phyloP scores from a whole-genome alignment of 2,797 vertebrate genomes.

The Gouania willdenowi region DNA sequence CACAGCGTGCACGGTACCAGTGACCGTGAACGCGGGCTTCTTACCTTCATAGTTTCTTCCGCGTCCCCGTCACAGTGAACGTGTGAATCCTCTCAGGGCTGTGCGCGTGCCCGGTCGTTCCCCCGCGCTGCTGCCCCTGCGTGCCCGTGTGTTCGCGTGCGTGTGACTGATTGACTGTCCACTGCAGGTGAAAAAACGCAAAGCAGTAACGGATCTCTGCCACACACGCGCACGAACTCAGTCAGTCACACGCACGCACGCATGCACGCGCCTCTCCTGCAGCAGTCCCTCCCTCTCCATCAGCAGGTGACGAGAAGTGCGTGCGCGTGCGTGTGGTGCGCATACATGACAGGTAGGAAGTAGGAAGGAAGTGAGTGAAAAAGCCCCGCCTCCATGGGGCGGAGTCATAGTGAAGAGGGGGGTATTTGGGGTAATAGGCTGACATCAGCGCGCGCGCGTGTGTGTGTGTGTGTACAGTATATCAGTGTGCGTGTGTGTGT shows the following conservation, averaged over 20 bases:
- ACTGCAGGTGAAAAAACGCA: no score
- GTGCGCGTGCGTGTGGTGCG: constrained; percentile 7
- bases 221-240: no score
- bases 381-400: constrained; percentile 25
- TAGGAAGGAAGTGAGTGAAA: neutral
- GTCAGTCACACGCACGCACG: no score
- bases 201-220: no score
- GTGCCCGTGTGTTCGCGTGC: constrained; percentile 14
- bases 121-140: constrained; percentile 36
- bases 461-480: constrained; percentile 5
- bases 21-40: neutral
- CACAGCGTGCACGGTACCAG: no score
- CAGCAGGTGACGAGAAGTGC: neutral
- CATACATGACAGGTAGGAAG: constrained; percentile 9
- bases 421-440: constrained; percentile 33
- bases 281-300: no score
- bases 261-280: neutral
- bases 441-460: constrained; percentile 34
- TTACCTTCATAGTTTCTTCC: constrained; percentile 52
- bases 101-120: constrained; percentile 28
- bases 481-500: constrained; percentile 1
- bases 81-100: constrained; percentile 36
- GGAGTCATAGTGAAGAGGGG: constrained; percentile 22
- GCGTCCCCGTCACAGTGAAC: neutral
- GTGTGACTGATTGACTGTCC: no score